A percentile compares a stretch with the other conserved stretches of the same genome.
phyloP scores from a whole-genome alignment of 2,113 vertebrate genomes.

The Apistogramma diplotaenia region DNA sequence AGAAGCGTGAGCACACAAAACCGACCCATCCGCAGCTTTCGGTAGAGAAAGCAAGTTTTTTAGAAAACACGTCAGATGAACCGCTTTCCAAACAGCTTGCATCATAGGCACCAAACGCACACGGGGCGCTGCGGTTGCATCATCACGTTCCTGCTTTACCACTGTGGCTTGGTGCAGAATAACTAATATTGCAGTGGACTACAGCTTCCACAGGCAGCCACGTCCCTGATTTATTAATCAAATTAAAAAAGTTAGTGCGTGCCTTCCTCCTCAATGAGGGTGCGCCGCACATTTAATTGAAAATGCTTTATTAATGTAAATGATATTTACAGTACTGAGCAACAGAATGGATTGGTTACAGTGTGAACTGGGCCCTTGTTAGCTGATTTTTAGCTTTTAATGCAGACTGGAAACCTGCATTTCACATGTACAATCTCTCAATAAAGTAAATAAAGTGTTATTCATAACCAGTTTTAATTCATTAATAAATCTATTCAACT shows the following conservation, averaged over 20 bases:
- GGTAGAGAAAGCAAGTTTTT: slow-evolving; percentile 60
- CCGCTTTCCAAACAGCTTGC: background rate
- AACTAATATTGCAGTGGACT: background rate
- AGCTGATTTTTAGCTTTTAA: background rate
- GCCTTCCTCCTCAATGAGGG: background rate
- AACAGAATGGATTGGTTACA: background rate
- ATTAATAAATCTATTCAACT: slow-evolving; percentile 43
- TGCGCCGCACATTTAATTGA: slow-evolving; percentile 41
- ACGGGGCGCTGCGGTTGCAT: slow-evolving; percentile 14
- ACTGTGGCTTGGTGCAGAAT: slow-evolving; percentile 25
- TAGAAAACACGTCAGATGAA: slow-evolving; percentile 42
- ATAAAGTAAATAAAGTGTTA: slow-evolving; percentile 15
- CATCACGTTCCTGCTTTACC: slow-evolving; percentile 13
- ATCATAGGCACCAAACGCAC: background rate
- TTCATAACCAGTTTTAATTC: slow-evolving; percentile 48
- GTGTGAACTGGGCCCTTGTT: background rate
- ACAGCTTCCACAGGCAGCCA: slow-evolving; percentile 34
- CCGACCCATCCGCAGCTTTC: slow-evolving; percentile 33
- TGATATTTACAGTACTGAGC: background rate
- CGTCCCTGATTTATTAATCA: slow-evolving; percentile 59
- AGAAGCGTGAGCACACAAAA: slow-evolving; percentile 3
- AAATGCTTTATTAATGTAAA: slow-evolving; percentile 41
- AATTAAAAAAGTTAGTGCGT: slow-evolving; percentile 49
- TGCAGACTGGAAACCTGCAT: background rate
- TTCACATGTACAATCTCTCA: background rate